These are phyloP conservation scores for Sturnus vulgaris DNA, from an alignment of 2,113 vertebrate genomes.

Conservation along the genomic window DNA sequence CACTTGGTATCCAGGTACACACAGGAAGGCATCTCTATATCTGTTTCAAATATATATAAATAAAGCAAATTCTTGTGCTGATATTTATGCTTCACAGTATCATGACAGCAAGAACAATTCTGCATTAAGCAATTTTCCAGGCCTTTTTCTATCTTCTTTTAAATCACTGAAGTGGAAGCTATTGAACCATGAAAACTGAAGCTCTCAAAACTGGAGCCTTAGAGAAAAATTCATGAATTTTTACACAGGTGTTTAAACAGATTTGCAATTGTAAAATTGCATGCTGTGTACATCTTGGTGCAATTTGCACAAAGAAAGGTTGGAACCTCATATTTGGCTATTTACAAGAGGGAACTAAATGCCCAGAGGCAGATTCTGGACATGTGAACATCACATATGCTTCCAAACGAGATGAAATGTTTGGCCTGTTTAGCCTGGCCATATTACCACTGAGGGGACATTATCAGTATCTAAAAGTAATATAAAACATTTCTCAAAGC, in stretches of 20 bases:
- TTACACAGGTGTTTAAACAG: neutral
- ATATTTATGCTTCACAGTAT: neutral
- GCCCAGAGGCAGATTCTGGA: neutral
- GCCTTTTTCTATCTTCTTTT: neutral
- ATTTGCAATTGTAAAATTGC: neutral
- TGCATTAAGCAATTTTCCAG: neutral
- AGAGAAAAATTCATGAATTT: neutral
- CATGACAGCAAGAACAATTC: neutral
- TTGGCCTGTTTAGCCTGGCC: neutral
- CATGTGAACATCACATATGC: neutral
- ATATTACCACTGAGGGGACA: rapidly evolving
- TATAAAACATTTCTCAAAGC: neutral
- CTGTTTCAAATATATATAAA: neutral
- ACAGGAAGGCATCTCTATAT: neutral
- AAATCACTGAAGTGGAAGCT: neutral
- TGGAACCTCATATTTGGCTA: neutral
- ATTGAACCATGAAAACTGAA: neutral
- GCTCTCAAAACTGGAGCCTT: neutral
- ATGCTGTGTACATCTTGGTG: neutral
- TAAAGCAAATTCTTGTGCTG: neutral
- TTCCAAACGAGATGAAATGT: neutral
- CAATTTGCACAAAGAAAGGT: neutral
- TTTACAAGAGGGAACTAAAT: neutral
- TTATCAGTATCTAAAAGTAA: neutral
- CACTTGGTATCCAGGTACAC: neutral